phyloP scores from a whole-genome alignment of 2,888 invertebrate genomes.

The Arrhopalites spinosus region DNA sequence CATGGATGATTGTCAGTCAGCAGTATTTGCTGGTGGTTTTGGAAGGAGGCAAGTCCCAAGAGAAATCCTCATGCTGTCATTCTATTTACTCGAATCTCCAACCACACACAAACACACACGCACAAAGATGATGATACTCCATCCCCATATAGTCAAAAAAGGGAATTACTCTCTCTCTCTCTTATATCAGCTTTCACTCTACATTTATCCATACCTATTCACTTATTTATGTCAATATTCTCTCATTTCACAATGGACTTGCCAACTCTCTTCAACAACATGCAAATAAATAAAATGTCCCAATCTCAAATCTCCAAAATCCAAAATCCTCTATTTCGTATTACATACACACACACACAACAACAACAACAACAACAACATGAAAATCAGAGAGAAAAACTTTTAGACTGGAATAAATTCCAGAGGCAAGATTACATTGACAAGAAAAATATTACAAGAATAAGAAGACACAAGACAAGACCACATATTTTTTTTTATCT shows the following conservation, averaged over 20 bases:
- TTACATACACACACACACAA: too few species aligned
- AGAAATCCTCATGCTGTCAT: conserved; percentile 28
- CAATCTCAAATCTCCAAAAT: not conserved
- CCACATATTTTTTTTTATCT: too few species aligned
- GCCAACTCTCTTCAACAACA: not conserved
- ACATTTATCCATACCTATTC: not conserved
- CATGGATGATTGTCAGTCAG: conserved; percentile 1
- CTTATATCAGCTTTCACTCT: not conserved
- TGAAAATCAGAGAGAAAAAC: conserved; percentile 2
- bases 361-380: not conserved
- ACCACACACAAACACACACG: conserved; percentile 5
- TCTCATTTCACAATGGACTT: not conserved
- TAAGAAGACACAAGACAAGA: not conserved
- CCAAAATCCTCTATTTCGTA: not conserved
- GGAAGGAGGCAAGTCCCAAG: conserved; percentile 15
- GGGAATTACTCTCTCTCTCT: too few species aligned
- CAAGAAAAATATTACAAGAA: not conserved
- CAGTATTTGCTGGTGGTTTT: conserved; percentile 3
- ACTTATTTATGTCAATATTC: conserved; percentile 1
- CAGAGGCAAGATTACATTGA: conserved; percentile 6
- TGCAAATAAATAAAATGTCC: conserved; percentile 1
- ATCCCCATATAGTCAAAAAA: not conserved
- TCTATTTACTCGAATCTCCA: conserved; percentile 29
- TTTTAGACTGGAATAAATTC: too few species aligned
- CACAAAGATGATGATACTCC: conserved; percentile 14